These are phyloP conservation scores for Anastatus disparis DNA, from an alignment of 1,140 invertebrate species.

Conservation along the genomic window DNA sequence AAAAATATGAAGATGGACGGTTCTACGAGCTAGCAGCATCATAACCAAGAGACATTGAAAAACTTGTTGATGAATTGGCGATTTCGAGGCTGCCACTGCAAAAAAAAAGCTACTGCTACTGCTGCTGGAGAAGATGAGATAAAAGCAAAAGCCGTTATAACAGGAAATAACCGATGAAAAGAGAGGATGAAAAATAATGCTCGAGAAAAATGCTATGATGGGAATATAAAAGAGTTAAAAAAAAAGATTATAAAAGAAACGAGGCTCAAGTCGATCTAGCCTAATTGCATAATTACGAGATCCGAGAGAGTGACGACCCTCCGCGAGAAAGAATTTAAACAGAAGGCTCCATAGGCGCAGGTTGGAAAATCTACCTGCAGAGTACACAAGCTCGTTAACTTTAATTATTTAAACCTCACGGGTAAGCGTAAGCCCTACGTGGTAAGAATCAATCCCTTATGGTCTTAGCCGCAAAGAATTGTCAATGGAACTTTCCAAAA, in stretches of 20 bases:
- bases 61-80: too few species aligned
- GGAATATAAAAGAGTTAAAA: too few species aligned
- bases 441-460: background rate
- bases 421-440: background rate
- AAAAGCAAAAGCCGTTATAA: too few species aligned
- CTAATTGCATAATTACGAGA: background rate
- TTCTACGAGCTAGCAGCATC: too few species aligned
- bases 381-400: background rate
- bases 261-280: background rate
- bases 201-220: background rate
- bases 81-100: too few species aligned
- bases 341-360: background rate
- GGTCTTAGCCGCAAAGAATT: background rate
- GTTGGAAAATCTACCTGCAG: background rate
- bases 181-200: background rate
- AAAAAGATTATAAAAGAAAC: background rate
- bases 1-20: too few species aligned
- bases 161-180: too few species aligned
- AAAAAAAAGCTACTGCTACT: too few species aligned
- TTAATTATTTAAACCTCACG: background rate
- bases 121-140: too few species aligned
- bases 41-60: too few species aligned
- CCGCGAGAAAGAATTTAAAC: too few species aligned
- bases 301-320: background rate
- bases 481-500: background rate